Conservation (phyloP, 2,797 vertebrate species). For the Rhinogobio ventralis region DNA sequence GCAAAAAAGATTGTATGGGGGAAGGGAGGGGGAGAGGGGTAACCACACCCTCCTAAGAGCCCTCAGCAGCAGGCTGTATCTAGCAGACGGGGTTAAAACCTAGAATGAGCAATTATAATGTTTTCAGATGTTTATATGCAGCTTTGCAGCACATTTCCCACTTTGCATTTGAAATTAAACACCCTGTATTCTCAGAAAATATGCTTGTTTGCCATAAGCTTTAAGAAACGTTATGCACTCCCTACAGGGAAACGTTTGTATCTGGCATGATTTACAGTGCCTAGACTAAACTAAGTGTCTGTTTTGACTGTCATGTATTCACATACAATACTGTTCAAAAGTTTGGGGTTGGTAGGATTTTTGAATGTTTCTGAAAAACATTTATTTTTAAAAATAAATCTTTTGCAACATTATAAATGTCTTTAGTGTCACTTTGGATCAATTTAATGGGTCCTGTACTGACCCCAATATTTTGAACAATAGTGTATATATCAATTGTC, state of each 20-base stretch:
- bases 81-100: not conserved
- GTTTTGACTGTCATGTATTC: not conserved
- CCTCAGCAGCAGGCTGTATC: conserved; percentile 17
- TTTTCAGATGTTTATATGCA: not conserved
- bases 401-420: conserved; percentile 1
- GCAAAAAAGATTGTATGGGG: conserved; percentile 43
- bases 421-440: not conserved
- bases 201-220: not conserved
- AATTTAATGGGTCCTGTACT: not conserved
- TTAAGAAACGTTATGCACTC: not conserved
- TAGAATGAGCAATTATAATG: not conserved
- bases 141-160: not conserved
- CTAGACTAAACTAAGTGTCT: not conserved
- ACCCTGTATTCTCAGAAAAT: not conserved
- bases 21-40: not conserved
- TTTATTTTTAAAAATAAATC: not conserved
- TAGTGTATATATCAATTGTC: not conserved
- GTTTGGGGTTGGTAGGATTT: not conserved
- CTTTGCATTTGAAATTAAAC: not conserved
- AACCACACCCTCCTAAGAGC: conserved; percentile 51
- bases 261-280: not conserved
- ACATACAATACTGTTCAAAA: not conserved
- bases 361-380: not conserved
- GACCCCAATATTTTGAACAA: not conserved
- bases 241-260: not conserved